Percentiles rank a stretch among this genome's conserved stretches.
Conservation (phyloP, 2,113 vertebrate species). For the Vombatus ursinus region DNA sequence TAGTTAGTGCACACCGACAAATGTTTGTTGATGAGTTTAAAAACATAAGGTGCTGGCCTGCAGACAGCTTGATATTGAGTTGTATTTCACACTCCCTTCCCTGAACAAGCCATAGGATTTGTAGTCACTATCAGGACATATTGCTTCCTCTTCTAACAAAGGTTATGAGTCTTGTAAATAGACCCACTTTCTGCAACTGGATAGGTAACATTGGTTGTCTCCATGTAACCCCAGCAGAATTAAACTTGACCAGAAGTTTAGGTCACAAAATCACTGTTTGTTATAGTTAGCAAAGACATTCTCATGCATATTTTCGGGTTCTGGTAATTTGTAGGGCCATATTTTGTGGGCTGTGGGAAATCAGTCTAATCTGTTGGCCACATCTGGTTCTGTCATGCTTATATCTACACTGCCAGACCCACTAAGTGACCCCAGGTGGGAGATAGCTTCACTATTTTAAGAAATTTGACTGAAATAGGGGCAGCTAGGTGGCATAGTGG, state of each 20-base stretch:
- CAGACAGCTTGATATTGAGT: neutral
- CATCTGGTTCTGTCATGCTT: conserved; percentile 20
- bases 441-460: neutral
- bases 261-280: conserved; percentile 29
- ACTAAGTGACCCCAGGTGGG: neutral
- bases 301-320: conserved; percentile 25
- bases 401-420: neutral
- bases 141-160: neutral
- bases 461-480: neutral
- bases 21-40: neutral
- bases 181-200: conserved; percentile 3
- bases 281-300: conserved; percentile 25
- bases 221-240: neutral
- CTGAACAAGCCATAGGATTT: conserved; percentile 11
- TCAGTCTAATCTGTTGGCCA: conserved; percentile 13
- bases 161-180: neutral
- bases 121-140: neutral
- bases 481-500: too few species aligned
- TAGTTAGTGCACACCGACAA: neutral
- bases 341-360: conserved; percentile 29
- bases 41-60: neutral
- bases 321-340: conserved; percentile 18
- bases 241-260: neutral
- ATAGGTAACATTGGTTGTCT: neutral
- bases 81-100: conserved; percentile 10